These are phyloP conservation scores for Geotrypetes seraphini DNA, from an alignment of 2,797 vertebrate genomes.

Conservation along the genomic window DNA sequence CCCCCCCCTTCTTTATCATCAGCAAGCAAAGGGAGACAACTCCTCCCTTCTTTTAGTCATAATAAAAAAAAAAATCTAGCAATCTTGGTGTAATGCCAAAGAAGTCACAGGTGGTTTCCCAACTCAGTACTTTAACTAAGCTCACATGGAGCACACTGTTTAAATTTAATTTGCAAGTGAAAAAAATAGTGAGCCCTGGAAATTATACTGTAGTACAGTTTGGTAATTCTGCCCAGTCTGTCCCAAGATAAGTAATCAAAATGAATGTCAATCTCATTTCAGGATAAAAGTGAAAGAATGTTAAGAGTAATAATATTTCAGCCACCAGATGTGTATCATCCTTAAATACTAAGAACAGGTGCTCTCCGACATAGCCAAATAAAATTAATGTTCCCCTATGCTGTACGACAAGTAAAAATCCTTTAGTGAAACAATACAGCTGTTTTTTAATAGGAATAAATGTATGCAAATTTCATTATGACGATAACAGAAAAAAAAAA, in stretches of 20 bases:
- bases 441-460: background rate
- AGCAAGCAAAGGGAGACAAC: no score
- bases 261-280: background rate
- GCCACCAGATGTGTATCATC: background rate
- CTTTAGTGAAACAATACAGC: background rate
- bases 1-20: no score
- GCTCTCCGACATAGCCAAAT: background rate
- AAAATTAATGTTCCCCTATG: background rate
- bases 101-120: no score
- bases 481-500: background rate
- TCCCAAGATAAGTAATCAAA: background rate
- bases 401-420: background rate
- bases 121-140: no score
- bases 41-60: no score
- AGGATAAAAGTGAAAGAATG: background rate
- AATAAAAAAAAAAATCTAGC: no score
- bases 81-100: no score
- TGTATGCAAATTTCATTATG: background rate
- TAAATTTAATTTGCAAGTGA: no score
- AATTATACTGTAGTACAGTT: conserved; percentile 6
- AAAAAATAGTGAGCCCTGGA: background rate
- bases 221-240: background rate
- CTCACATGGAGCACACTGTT: no score
- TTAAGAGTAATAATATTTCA: background rate
- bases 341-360: conserved; percentile 6